Evolutionary conservation across 1,140 invertebrate genomes (phyloP).

Genomic region (Drosophila biarmipes): DNA sequence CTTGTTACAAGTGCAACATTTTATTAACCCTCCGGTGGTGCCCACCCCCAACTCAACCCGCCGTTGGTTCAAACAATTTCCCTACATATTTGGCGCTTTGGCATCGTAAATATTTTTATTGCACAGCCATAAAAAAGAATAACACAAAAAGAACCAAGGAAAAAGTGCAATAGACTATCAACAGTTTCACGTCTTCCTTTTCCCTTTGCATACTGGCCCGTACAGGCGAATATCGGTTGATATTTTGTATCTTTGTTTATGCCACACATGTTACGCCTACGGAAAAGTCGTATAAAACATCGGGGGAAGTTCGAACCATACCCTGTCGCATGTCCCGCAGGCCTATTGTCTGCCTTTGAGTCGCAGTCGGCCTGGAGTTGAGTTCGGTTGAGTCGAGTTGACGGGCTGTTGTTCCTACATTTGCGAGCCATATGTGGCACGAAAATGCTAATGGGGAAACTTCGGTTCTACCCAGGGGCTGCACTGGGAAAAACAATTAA

Average conservation of each 20-base stretch:
- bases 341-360: slow-evolving; percentile 41
- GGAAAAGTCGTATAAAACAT: slow-evolving; percentile 45
- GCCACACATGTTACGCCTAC: slow-evolving; percentile 66
- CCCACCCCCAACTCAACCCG: not conserved
- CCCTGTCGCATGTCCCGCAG: slow-evolving; percentile 37
- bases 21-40: slow-evolving; percentile 29
- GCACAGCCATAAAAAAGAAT: slow-evolving; percentile 48
- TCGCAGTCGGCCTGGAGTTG: not conserved
- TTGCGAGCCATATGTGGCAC: slow-evolving; percentile 55
- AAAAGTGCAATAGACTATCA: slow-evolving; percentile 63
- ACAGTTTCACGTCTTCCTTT: slow-evolving; percentile 57
- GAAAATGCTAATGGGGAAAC: slow-evolving; percentile 51
- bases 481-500: not conserved
- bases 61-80: slow-evolving; percentile 18
- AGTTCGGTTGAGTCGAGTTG: slow-evolving; percentile 11
- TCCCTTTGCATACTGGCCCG: slow-evolving; percentile 2
- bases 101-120: slow-evolving; percentile 63
- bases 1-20: slow-evolving; percentile 50
- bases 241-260: slow-evolving; percentile 55
- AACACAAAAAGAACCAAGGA: slow-evolving; percentile 30
- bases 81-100: slow-evolving; percentile 54
- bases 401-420: slow-evolving; percentile 29
- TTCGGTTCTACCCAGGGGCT: slow-evolving; percentile 15
- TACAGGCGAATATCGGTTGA: slow-evolving; percentile 37
- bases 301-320: slow-evolving; percentile 17